Conservation (phyloP, 1,140 invertebrate genomes). For the Lutraria rhynchaena region DNA sequence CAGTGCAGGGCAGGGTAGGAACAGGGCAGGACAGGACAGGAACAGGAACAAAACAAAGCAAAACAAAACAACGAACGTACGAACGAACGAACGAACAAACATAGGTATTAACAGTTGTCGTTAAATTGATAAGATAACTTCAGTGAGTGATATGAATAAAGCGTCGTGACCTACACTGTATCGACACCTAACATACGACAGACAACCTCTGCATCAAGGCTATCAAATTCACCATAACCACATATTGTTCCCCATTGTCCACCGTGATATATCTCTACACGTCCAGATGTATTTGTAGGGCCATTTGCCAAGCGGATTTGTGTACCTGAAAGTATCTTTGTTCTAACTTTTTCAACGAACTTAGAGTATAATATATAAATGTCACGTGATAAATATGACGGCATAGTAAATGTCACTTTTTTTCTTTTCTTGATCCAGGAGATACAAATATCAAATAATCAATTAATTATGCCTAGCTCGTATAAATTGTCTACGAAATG, state of each 20-base stretch:
- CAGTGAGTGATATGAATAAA: too few species aligned
- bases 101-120: too few species aligned
- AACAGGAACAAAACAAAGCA: too few species aligned
- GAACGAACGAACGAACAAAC: too few species aligned
- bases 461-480: not conserved
- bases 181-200: slow-evolving; percentile 89
- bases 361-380: not conserved
- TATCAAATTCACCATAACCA: slow-evolving; percentile 93
- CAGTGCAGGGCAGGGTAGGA: too few species aligned
- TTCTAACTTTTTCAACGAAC: not conserved
- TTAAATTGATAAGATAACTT: too few species aligned
- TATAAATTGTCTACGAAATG: not conserved
- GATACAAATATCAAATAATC: not conserved
- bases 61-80: too few species aligned
- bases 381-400: not conserved
- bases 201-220: slow-evolving; percentile 89
- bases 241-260: slow-evolving; percentile 95
- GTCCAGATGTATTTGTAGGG: slow-evolving; percentile 85
- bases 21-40: too few species aligned
- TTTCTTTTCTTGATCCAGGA: not conserved
- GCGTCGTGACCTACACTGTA: slow-evolving; percentile 30
- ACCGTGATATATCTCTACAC: slow-evolving; percentile 93
- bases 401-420: not conserved
- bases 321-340: slow-evolving; percentile 4
- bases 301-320: slow-evolving; percentile 68